phyloP scores from a whole-genome alignment of 1,140 invertebrate genomes.

The Cyclina sinensis region DNA sequence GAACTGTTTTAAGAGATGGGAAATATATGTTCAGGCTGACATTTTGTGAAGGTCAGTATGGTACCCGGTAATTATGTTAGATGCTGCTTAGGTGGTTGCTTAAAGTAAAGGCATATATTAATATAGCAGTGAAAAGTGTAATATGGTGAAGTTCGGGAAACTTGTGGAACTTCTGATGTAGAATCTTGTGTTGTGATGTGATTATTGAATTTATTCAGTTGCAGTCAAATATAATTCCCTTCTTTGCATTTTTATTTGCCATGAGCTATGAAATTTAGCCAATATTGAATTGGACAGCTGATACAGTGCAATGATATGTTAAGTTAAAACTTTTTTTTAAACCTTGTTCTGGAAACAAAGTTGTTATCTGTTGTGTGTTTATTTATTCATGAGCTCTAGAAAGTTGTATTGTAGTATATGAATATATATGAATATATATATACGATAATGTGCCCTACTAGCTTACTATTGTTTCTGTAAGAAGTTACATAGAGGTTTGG shows the following conservation, averaged over 20 bases:
- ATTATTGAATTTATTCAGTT: too few relatives aligned
- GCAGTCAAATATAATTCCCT: constrained; percentile 11
- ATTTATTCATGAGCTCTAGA: constrained; percentile 10
- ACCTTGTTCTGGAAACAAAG: constrained; percentile 26
- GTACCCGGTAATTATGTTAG: too few relatives aligned
- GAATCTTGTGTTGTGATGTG: constrained; percentile 8
- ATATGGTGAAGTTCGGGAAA: too few relatives aligned
- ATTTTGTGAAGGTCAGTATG: too few relatives aligned
- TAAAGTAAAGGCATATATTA: too few relatives aligned
- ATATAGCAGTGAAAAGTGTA: too few relatives aligned
- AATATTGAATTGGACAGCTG: background rate
- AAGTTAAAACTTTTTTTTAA: constrained; percentile 17
- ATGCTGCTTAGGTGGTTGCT: too few relatives aligned
- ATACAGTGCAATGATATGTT: constrained; percentile 25
- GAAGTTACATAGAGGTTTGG: background rate
- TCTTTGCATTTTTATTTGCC: constrained; percentile 16
- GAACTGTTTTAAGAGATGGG: too few relatives aligned
- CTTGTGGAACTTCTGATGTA: background rate
- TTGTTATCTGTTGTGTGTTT: constrained; percentile 39
- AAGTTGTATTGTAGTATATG: background rate
- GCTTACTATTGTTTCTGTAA: background rate
- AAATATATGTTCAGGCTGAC: too few relatives aligned
- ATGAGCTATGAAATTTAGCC: background rate
- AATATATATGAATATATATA: background rate
- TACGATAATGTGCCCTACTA: background rate